These are phyloP conservation scores for Acanthosepion esculentum DNA, from an alignment of 2,888 invertebrate species.

Conservation along the genomic window DNA sequence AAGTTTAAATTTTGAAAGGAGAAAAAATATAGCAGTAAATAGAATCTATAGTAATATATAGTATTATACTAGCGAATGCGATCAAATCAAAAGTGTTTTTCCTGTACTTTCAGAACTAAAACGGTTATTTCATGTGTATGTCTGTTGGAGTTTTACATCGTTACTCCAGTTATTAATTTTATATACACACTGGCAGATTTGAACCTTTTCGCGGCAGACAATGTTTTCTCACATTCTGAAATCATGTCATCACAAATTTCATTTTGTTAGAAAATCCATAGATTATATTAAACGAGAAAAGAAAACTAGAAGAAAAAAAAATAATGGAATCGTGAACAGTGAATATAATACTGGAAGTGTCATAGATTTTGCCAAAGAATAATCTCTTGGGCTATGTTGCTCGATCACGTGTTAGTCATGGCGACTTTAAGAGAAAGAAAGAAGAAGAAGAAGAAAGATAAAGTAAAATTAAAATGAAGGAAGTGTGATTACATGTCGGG, in stretches of 20 bases:
- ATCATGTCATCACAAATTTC: background rate
- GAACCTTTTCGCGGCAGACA: no score
- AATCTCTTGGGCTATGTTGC: background rate
- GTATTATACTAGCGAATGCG: no score
- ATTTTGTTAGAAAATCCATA: slow-evolving; percentile 4
- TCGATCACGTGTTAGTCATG: background rate
- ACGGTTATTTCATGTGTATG: background rate
- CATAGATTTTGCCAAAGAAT: background rate
- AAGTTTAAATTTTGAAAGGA: no score
- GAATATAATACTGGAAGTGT: background rate
- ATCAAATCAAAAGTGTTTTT: no score
- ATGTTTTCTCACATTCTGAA: background rate
- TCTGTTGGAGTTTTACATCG: background rate
- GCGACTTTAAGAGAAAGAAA: background rate
- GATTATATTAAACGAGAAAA: background rate
- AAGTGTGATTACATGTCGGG: no score
- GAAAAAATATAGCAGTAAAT: no score
- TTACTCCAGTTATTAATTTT: background rate
- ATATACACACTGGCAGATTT: no score
- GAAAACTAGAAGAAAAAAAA: background rate
- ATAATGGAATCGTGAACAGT: background rate
- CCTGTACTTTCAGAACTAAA: no score
- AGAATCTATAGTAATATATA: no score
- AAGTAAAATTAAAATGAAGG: no score
- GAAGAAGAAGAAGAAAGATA: background rate